Base-by-base conservation (phyloP, 1,140 invertebrate species). In the Caenorhabditis remanei region DNA sequence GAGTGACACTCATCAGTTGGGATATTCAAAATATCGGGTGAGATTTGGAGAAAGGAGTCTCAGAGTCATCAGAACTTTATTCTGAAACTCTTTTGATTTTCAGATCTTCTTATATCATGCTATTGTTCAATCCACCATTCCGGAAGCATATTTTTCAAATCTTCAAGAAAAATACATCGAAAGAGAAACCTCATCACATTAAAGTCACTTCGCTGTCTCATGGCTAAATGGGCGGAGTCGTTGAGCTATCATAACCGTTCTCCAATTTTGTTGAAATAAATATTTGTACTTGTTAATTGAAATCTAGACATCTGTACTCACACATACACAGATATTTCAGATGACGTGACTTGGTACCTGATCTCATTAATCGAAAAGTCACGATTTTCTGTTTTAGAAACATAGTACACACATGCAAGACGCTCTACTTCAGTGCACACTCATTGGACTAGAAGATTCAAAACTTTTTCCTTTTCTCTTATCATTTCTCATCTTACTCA, bases 11-110 rank as follows among this genome's bases (percentile, higher is more conserved):
- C 9, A 61, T 61, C 21, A 21, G 16, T 7, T 61, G 56, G 56
- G 56, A 61, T 21, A 61, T 61, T 61, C 56, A 61, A 21, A 61
- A 61, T 9, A 61, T 61, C n/a, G 19, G 56, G 56, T 61, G n/a
- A 9, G 56, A 32, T 32, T 32, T 32, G 32, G 2, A 32, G 2
- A 32, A 32, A 32, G 32, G 2, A 32, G 32, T 32, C 32, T 61
- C 56, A 0, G 9, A n/a, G 8, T 61, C n/a, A n/a, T 24, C 6
- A 1, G 19, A 58, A 58, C n/a, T 58, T 58, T 58, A 19, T 11
- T 58, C 55, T 14, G 0, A 58, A 19, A n/a, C 16, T 19, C 7
- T n/a, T 40, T 40, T 4, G 40, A 65, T 14, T 65, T 65, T 65
- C 61, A 65, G 61, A 32, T 65, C 61, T 3, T 40, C 61, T 14